Evolutionary conservation across 2,113 vertebrate genomes (phyloP).

Genomic region (Acanthochromis polyacanthus): DNA sequence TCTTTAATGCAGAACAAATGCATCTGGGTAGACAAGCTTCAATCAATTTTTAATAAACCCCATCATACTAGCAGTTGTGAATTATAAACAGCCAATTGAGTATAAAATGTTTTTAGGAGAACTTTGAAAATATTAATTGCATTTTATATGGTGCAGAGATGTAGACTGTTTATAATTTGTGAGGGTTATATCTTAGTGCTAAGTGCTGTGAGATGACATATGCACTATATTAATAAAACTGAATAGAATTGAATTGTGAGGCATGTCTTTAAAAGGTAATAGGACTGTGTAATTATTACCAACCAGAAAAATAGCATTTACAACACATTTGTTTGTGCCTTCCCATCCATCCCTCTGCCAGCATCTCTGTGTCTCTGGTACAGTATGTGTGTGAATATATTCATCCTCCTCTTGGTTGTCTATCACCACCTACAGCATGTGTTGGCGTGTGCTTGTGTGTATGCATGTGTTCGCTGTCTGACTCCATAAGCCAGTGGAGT

Average conservation of each 20-base stretch:
- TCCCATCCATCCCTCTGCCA: slow-evolving; percentile 19
- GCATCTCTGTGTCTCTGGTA: not conserved
- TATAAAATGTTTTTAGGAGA: not conserved
- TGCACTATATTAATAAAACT: no score
- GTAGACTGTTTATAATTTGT: not conserved
- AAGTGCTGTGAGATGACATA: no score
- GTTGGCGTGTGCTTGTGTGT: slow-evolving; percentile 56
- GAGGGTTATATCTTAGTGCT: no score
- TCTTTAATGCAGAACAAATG: slow-evolving; percentile 44
- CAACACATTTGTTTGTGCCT: slow-evolving; percentile 36
- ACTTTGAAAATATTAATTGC: slow-evolving; percentile 4
- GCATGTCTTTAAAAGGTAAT: slow-evolving; percentile 18
- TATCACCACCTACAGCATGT: slow-evolving; percentile 63
- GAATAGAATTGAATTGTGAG: no score
- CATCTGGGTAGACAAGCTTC: slow-evolving; percentile 41
- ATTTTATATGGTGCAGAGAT: slow-evolving; percentile 16
- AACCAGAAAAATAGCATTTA: slow-evolving; percentile 22
- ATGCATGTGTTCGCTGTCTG: slow-evolving; percentile 68
- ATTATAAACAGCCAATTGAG: slow-evolving; percentile 16
- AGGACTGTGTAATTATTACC: slow-evolving; percentile 35
- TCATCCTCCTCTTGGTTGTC: slow-evolving; percentile 37
- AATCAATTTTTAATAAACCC: slow-evolving; percentile 65
- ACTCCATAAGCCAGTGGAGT: slow-evolving; percentile 69
- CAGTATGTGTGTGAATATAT: slow-evolving; percentile 17
- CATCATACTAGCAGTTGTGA: slow-evolving; percentile 11